A percentile compares a stretch with the other conserved stretches of the same genome.
Conservation (phyloP, 2,888 invertebrate genomes). For the Caenorhabditis auriculariae region DNA sequence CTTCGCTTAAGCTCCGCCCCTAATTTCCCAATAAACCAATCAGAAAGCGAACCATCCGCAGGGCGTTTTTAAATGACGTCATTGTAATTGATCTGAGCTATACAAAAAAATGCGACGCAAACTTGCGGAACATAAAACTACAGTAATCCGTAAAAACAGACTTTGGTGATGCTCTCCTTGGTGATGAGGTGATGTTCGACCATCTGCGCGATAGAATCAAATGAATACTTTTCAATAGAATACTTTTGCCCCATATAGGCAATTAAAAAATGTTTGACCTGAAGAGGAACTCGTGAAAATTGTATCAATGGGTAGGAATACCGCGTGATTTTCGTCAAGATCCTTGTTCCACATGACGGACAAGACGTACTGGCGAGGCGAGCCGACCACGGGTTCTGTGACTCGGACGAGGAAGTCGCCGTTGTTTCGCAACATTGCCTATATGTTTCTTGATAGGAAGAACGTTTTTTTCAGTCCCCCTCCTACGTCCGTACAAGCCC, state of each 20-base stretch:
- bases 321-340: neutral
- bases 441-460: no score
- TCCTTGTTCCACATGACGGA: slow-evolving; percentile 30
- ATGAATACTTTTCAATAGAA: slow-evolving; percentile 22
- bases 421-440: slow-evolving; percentile 20
- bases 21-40: no score
- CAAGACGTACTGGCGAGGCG: slow-evolving; percentile 22
- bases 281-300: no score
- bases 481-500: no score
- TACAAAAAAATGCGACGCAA: no score
- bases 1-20: no score
- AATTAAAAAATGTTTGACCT: slow-evolving; percentile 36
- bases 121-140: no score
- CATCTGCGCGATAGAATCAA: slow-evolving; percentile 18
- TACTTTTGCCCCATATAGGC: slow-evolving; percentile 9
- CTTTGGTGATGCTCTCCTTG: slow-evolving; percentile 3
- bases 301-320: neutral
- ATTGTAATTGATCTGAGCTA: no score
- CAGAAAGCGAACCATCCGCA: no score
- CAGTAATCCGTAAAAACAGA: neutral
- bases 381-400: slow-evolving; percentile 31
- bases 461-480: no score
- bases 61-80: no score
- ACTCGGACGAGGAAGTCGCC: slow-evolving; percentile 41
- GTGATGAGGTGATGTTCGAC: slow-evolving; percentile 13